Conservation (phyloP, 2,797 vertebrate genomes). For the Gadopsis marmoratus region DNA sequence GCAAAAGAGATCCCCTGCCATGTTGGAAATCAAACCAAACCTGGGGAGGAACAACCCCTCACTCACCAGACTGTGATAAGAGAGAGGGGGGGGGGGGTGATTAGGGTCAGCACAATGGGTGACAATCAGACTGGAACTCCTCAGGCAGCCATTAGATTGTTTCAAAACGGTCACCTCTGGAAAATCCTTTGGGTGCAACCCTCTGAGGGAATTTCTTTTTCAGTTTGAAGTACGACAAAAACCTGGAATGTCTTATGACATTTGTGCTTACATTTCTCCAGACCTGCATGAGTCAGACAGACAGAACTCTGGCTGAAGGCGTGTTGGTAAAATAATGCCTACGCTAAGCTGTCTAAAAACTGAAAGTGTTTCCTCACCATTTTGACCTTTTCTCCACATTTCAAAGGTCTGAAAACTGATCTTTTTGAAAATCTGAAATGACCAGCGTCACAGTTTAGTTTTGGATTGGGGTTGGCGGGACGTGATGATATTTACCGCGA, state of each 20-base stretch:
- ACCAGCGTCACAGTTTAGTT: background rate
- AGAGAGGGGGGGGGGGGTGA: conserved; percentile 16
- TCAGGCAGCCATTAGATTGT: background rate
- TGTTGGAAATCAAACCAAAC: conserved; percentile 70
- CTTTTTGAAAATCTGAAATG: background rate
- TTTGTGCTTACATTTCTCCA: background rate
- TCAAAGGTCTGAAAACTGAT: background rate
- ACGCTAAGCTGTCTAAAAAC: background rate
- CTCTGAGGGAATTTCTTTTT: background rate
- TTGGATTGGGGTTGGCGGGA: background rate
- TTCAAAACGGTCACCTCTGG: background rate
- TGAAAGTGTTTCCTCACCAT: background rate
- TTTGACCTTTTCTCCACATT: background rate
- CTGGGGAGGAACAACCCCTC: conserved; percentile 38
- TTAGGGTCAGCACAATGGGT: background rate
- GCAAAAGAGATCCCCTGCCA: conserved; percentile 88
- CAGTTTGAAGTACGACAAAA: background rate
- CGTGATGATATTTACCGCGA: background rate
- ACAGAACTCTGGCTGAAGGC: background rate
- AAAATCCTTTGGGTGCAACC: background rate
- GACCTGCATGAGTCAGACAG: background rate
- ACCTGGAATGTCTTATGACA: background rate
- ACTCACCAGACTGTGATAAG: conserved; percentile 75
- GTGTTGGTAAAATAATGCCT: background rate
- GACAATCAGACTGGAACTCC: background rate